A percentile compares a stretch with the other conserved stretches of the same genome.
Conservation (phyloP, 2,888 invertebrate species). For the Seira sanloemensis region DNA sequence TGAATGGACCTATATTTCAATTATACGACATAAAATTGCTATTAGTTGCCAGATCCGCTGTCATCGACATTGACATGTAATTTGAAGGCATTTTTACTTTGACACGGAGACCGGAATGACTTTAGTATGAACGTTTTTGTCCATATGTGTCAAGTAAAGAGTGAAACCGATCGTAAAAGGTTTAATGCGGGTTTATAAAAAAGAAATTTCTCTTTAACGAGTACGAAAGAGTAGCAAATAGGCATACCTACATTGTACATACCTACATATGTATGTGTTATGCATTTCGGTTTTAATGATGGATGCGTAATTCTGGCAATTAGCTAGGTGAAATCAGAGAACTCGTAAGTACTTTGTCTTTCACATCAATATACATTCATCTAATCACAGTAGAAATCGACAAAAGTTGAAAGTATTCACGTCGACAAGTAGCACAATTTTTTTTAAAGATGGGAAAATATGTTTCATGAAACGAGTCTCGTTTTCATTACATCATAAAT, state of each 20-base stretch:
- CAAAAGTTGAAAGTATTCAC: not conserved
- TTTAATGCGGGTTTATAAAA: constrained; percentile 61
- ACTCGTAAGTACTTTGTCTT: too few relatives aligned
- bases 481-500: constrained; percentile 24
- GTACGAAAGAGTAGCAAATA: too few relatives aligned
- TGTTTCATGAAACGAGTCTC: not conserved
- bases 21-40: constrained; percentile 34
- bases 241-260: too few relatives aligned
- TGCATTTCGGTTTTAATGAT: too few relatives aligned
- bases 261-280: too few relatives aligned
- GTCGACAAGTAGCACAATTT: not conserved
- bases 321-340: too few relatives aligned
- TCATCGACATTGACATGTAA: too few relatives aligned
- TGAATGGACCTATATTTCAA: not conserved
- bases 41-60: constrained; percentile 18
- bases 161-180: constrained; percentile 61
- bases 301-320: too few relatives aligned
- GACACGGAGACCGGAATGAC: too few relatives aligned
- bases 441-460: not conserved
- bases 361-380: not conserved
- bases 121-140: not conserved
- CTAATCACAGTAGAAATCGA: not conserved
- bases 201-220: constrained; percentile 56
- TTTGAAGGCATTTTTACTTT: too few relatives aligned
- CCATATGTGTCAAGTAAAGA: constrained; percentile 7